A percentile compares a stretch with the other conserved stretches of the same genome.
Evolutionary conservation across 2,797 vertebrate species (phyloP).

Genomic region (Tapirus indicus): DNA sequence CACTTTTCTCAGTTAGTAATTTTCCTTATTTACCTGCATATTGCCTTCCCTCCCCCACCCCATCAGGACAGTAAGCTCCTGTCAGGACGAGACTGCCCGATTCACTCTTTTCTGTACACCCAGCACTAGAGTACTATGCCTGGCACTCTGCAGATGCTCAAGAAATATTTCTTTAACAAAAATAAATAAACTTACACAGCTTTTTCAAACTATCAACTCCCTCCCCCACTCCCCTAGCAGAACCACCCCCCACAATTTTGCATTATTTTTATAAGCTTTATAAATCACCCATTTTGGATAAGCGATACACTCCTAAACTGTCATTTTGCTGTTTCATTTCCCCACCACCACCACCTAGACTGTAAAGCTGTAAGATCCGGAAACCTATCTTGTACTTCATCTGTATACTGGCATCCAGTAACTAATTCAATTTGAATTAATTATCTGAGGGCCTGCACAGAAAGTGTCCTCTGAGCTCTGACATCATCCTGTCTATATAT

Average conservation of each 20-base stretch:
- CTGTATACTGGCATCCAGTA: not conserved
- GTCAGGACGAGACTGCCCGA: not conserved
- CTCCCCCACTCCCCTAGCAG: too few species aligned
- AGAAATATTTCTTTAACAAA: not conserved
- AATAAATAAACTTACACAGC: not conserved
- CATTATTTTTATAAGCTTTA: not conserved
- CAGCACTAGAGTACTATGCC: not conserved
- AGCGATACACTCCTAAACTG: conserved; percentile 27
- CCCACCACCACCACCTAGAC: not conserved
- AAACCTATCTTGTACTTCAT: not conserved
- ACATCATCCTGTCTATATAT: conserved; percentile 17
- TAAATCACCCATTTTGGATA: not conserved
- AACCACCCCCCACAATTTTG: not conserved
- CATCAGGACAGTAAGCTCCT: not conserved
- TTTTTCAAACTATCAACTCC: conserved; percentile 22
- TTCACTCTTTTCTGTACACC: not conserved
- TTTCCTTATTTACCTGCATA: not conserved
- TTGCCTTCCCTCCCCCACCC: not conserved
- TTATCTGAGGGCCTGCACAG: conserved; percentile 11
- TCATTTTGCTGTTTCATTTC: conserved; percentile 41
- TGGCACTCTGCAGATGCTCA: not conserved
- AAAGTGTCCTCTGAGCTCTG: conserved; percentile 57
- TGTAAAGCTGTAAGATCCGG: not conserved
- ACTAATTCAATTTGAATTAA: conserved; percentile 53
- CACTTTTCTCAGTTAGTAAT: not conserved